A percentile compares a stretch with the other conserved stretches of the same genome.
These are phyloP conservation scores for Lutjanus campechanus DNA, from an alignment of 2,797 vertebrate species.

Conservation along the genomic window DNA sequence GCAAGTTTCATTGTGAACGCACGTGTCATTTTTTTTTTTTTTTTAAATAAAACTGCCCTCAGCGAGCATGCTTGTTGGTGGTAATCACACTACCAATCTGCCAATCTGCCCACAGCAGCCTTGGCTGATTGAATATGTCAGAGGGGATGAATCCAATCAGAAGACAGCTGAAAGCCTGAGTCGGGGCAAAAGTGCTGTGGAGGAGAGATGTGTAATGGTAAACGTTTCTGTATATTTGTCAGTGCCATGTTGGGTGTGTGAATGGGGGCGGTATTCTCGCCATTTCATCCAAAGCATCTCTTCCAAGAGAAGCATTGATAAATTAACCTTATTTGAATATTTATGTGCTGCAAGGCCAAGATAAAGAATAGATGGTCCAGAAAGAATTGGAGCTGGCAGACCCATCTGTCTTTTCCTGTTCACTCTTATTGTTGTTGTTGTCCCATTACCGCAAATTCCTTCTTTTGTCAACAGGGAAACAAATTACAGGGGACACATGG, in stretches of 20 bases:
- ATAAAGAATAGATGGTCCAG: constrained; percentile 90
- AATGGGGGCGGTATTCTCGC: constrained; percentile 49
- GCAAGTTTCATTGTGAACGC: constrained; percentile 39
- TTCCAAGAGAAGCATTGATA: constrained; percentile 78
- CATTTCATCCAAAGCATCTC: constrained; percentile 76
- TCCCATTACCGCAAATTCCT: constrained; percentile 83
- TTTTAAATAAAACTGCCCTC: constrained; percentile 58
- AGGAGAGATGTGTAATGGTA: constrained; percentile 53
- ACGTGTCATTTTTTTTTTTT: constrained; percentile 24
- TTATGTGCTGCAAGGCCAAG: constrained; percentile 82
- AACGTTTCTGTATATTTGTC: constrained; percentile 71
- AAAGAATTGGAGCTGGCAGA: constrained; percentile 89
- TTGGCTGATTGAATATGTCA: constrained; percentile 82
- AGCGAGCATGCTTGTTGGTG: constrained; percentile 67
- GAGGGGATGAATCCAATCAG: constrained; percentile 80
- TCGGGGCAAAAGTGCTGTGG: constrained; percentile 50
- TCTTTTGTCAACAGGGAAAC: constrained; percentile 80
- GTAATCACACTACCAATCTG: constrained; percentile 80
- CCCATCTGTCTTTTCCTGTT: constrained; percentile 87
- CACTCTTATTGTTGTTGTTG: constrained; percentile 82
- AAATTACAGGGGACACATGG: constrained; percentile 78
- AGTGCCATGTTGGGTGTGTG: constrained; percentile 57
- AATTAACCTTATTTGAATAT: constrained; percentile 85
- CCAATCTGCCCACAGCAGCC: constrained; percentile 77
- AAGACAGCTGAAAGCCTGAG: constrained; percentile 71